Base-by-base conservation (phyloP, 2,888 invertebrate genomes). In the Cordilura impudica region DNA sequence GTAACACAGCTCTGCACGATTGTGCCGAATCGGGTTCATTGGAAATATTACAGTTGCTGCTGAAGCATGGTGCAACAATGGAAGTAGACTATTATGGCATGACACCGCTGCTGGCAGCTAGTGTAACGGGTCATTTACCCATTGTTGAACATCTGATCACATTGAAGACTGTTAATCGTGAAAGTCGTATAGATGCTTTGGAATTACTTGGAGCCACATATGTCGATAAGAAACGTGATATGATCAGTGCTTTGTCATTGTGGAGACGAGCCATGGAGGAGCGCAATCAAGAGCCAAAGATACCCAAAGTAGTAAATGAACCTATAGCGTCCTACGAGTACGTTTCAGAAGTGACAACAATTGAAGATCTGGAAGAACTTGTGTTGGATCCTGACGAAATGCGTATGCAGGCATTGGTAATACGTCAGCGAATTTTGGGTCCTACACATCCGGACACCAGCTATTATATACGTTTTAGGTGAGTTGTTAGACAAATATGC, bases 401-500 rank as follows among this genome's bases (percentile, higher is more conserved):
- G 96, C 92, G 98, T 85, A 98, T 98, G 97, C 98, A 97, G 88
- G 96, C 95, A 0, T 90, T 98, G 65, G 94, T 98, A 77, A 96
- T 98, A 79, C 92, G 98, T 71, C 98, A 98, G 90, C 91, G 98
- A 85, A 98, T 98, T 84, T 91, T 98, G 80, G 93, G 95, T 1
- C 97, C 98, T 2, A 97, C 97, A 7, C 98, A 98, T 92, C 98
- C 98, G 0, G 98, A 98, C 90, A 98, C 98, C 51, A 96, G 97
- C 85, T 98, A 98, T 91, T 98, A 97, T 90, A 97, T 98, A 83
- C 93, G 98, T 16, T 98, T 97, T 90, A 86, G 89, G 90, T 89
- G 35, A 51, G 39, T 26, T 18, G n/a, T n/a, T n/a, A n/a, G n/a
- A n/a, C n/a, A n/a, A n/a, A n/a, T n/a, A n/a, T n/a, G n/a, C n/a